A percentile compares a stretch with the other conserved stretches of the same genome.
Evolutionary conservation across 1,140 invertebrate species (phyloP).

Genomic region (Bombus consobrinus): DNA sequence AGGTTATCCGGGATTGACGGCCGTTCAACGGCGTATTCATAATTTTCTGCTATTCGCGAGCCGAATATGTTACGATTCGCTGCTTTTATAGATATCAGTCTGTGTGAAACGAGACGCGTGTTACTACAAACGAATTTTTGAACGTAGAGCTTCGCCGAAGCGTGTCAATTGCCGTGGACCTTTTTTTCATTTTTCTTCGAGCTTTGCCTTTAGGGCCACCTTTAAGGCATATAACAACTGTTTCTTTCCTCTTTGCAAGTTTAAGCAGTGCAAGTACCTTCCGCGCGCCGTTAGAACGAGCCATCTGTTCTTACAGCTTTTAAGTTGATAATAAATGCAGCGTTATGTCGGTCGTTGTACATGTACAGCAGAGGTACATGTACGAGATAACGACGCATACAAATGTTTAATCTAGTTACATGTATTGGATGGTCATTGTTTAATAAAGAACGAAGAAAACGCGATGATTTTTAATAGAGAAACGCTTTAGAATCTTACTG

Average conservation of each 20-base stretch:
- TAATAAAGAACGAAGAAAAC: neutral
- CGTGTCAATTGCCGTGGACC: neutral
- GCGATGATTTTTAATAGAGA: neutral
- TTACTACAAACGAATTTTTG: conserved; percentile 35
- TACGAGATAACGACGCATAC: neutral
- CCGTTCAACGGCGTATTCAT: neutral
- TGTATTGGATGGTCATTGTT: neutral
- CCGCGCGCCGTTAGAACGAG: neutral
- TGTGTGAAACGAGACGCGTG: neutral
- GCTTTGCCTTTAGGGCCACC: neutral
- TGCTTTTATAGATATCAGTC: neutral
- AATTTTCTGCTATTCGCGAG: conserved; percentile 19
- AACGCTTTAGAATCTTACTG: neutral
- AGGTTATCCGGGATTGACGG: neutral
- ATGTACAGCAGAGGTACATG: no score
- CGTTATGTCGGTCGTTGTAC: neutral
- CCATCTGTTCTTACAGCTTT: neutral
- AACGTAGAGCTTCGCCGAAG: conserved; percentile 27
- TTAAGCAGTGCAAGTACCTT: neutral
- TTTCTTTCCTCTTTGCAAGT: conserved; percentile 14
- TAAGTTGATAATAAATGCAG: neutral
- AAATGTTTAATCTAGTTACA: neutral
- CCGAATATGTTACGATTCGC: no score
- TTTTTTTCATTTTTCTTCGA: neutral
- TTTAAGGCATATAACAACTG: neutral